Base-by-base conservation (phyloP, 2,113 vertebrate species). In the Osmerus mordax region DNA sequence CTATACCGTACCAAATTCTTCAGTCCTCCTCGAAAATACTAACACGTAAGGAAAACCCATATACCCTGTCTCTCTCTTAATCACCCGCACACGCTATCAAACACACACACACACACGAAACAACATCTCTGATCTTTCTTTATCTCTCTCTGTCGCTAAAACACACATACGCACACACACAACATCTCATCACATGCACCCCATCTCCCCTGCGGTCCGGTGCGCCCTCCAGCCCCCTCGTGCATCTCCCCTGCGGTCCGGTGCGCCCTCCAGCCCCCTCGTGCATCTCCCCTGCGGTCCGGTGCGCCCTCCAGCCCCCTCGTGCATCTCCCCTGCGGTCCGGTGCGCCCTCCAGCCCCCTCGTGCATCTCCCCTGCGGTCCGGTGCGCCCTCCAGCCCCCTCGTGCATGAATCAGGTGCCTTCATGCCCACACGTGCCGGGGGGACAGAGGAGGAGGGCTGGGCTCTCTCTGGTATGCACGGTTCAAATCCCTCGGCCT, bases 401-500 rank as follows among this genome's bases (percentile, higher is more conserved):
- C 62, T 18, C 54, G n/a, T 67, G 11, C 5, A 2, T 63, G n/a
- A 67, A 64, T 51, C 52, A 9, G 65, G 71, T 52, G 56, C 5
- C 73, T 18, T 9, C 18, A 5, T 21, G 14, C 15, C 13, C 11
- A 15, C 29, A n/a, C 23, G 18, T 74, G 72, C 11, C 2, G 15
- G 21, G 9, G 14, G 65, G 12, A 19, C 29, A 18, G 54, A 66
- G 62, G 70, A 65, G 60, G 32, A 52, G 60, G 65, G 67, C 60
- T 60, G 41, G 56, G 28, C 53, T 16, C 14, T 19, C 21, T 18
- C 19, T 41, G 11, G 23, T 71, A 54, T 81, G 67, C 47, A 6
- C 21, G 29, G 19, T 70, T 76, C 32, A 5, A 56, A 61, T 72
- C 68, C 75, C 67, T 70, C 76, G 68, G 28, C 51, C 58, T 73